Evolutionary conservation across 2,113 vertebrate genomes (phyloP).

Genomic region (Dicaeum eximium): DNA sequence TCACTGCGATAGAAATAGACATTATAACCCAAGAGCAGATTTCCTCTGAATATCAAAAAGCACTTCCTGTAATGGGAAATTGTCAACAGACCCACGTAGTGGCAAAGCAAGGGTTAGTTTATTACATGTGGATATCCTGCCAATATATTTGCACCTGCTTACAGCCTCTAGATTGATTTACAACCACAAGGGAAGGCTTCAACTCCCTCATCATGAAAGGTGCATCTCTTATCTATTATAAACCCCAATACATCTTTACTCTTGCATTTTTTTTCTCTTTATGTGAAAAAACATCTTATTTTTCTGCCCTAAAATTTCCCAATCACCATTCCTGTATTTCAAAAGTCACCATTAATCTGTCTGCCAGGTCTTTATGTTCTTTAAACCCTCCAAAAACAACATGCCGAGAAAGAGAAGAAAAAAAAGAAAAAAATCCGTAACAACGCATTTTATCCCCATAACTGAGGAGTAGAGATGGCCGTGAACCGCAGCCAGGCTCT

Average conservation of each 20-base stretch:
- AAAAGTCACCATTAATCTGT: neutral
- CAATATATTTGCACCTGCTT: slow-evolving; percentile 58
- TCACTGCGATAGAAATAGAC: neutral
- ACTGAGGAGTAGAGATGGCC: neutral
- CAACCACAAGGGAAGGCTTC: neutral
- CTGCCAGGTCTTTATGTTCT: neutral
- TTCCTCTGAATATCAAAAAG: neutral
- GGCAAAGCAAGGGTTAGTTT: slow-evolving; percentile 40
- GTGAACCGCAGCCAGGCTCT: neutral
- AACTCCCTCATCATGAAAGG: neutral
- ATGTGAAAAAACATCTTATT: neutral
- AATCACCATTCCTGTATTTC: neutral
- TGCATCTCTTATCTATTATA: neutral
- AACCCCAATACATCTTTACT: neutral
- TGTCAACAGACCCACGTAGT: neutral
- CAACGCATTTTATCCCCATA: neutral
- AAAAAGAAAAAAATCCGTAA: rapidly evolving
- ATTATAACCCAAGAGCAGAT: neutral
- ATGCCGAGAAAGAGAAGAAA: neutral
- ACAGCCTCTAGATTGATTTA: slow-evolving; percentile 59
- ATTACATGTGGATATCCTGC: slow-evolving; percentile 70
- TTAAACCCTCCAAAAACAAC: neutral
- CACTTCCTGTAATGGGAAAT: neutral
- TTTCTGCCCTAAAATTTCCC: neutral
- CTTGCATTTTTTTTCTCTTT: neutral